Percentiles rank a stretch among this genome's conserved stretches.
Evolutionary conservation across 2,113 vertebrate genomes (phyloP).

Genomic region (Scalopus aquaticus): DNA sequence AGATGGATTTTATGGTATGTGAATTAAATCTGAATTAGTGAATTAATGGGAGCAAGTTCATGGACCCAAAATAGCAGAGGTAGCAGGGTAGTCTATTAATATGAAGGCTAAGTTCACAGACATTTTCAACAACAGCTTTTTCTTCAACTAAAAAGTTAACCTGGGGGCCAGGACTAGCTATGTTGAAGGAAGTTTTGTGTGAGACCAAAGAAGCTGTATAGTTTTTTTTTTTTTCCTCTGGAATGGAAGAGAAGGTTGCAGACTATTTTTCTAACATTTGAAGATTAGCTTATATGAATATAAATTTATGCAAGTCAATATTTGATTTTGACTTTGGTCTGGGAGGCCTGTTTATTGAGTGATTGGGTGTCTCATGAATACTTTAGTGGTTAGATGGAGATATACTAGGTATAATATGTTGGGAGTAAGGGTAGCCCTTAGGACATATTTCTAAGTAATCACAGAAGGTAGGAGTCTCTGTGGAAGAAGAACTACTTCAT

Average conservation of each 20-base stretch:
- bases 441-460: neutral
- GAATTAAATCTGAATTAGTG: neutral
- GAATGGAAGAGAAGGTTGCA: neutral
- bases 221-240: neutral
- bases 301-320: neutral
- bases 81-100: neutral
- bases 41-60: neutral
- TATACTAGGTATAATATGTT: too few relatives aligned
- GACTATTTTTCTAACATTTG: neutral
- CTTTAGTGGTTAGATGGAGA: neutral
- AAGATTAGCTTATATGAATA: neutral
- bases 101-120: neutral
- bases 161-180: neutral
- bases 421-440: neutral
- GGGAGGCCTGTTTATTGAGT: neutral
- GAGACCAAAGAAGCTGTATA: neutral
- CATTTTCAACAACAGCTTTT: neutral
- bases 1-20: neutral
- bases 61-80: neutral
- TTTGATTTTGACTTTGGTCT: conserved; percentile 29
- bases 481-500: neutral
- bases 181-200: neutral
- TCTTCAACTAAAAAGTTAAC: neutral
- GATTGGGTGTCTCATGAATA: neutral
- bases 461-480: neutral